phyloP scores from a whole-genome alignment of 2,797 vertebrate genomes.

The Chloroceryle amazona region DNA sequence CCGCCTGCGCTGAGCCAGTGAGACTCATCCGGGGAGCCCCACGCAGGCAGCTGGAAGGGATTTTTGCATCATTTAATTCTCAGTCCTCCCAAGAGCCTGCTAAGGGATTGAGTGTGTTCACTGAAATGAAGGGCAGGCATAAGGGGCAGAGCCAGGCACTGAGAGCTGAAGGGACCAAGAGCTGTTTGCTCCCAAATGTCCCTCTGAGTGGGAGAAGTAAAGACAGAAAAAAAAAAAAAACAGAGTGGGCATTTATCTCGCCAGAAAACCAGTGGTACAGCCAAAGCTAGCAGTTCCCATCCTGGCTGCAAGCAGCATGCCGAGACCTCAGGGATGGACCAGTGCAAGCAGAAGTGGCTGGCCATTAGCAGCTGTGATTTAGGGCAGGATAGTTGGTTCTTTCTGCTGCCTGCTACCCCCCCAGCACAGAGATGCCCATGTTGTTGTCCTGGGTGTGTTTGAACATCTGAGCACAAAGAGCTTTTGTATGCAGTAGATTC shows the following conservation, averaged over 20 bases:
- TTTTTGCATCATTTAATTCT: constrained; percentile 46
- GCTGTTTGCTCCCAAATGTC: neutral
- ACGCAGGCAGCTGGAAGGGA: neutral
- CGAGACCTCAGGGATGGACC: neutral
- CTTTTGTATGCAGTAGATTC: neutral
- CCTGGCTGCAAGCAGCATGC: fast-evolving
- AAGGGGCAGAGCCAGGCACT: fast-evolving
- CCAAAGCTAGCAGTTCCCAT: neutral
- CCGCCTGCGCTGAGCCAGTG: fast-evolving
- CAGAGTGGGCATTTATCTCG: neutral
- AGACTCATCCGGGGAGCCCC: neutral
- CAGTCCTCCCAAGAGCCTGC: constrained; percentile 18
- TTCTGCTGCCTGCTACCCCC: fast-evolving
- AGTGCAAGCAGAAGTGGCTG: neutral
- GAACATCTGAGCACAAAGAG: neutral
- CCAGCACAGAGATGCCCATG: fast-evolving
- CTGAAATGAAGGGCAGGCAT: neutral
- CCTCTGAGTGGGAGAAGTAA: neutral
- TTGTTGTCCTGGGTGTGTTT: neutral
- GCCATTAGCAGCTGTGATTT: neutral
- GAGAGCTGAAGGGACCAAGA: neutral
- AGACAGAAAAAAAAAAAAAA: neutral
- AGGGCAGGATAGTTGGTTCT: neutral
- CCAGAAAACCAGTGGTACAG: neutral
- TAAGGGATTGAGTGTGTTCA: neutral